A percentile compares a stretch with the other conserved stretches of the same genome.
phyloP scores from a whole-genome alignment of 1,140 invertebrate species.

The Potamilus streckersoni region DNA sequence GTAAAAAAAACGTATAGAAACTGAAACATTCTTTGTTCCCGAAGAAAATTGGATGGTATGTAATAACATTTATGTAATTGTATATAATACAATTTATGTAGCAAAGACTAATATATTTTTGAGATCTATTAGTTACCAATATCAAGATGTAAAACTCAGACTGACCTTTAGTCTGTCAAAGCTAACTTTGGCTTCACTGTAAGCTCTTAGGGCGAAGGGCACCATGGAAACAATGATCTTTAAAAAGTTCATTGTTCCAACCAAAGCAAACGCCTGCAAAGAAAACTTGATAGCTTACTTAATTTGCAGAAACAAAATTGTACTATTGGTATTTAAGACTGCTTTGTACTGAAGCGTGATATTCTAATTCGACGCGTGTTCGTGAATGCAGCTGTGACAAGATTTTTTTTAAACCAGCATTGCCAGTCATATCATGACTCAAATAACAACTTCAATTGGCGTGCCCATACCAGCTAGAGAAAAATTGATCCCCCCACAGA shows the following conservation, averaged over 20 bases:
- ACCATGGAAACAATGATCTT: constrained; percentile 48
- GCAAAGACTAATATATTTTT: not conserved
- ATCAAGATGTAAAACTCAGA: not conserved
- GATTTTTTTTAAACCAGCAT: no score
- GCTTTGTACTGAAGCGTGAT: no score
- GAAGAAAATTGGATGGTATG: no score
- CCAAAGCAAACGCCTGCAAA: constrained; percentile 57
- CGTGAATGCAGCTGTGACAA: no score
- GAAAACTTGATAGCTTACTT: constrained; percentile 8
- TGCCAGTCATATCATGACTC: no score
- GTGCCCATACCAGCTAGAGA: no score
- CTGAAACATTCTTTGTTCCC: no score
- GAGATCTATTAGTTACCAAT: not conserved
- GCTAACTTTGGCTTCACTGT: constrained; percentile 59
- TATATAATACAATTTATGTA: not conserved
- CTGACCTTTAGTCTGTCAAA: constrained; percentile 65
- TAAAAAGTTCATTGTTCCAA: constrained; percentile 52
- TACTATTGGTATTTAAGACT: not conserved
- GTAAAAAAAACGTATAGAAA: no score
- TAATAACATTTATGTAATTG: no score
- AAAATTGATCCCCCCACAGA: no score
- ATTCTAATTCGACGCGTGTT: no score
- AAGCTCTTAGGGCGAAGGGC: constrained; percentile 46
- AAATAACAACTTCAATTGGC: no score
- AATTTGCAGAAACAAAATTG: not conserved